Conservation (phyloP, 1,140 invertebrate species). For the Drosophila repleta region DNA sequence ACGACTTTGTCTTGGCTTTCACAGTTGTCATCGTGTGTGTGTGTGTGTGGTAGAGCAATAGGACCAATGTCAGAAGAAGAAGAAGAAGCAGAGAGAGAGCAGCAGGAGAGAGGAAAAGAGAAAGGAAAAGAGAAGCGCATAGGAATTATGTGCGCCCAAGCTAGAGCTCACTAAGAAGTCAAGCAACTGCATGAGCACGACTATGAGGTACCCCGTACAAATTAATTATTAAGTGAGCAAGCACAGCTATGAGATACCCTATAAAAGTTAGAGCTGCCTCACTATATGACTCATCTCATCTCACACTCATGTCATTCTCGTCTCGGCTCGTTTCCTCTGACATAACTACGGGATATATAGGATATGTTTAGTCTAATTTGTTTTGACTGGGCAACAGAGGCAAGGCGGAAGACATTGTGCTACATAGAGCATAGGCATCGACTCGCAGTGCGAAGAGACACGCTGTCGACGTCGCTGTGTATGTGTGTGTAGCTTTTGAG, state of each 20-base stretch:
- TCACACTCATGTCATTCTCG: too few species aligned
- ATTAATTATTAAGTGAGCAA: too few species aligned
- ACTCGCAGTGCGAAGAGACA: neutral
- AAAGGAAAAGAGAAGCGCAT: too few species aligned
- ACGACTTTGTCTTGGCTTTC: conserved; percentile 22
- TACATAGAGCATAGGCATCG: neutral
- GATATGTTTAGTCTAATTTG: too few species aligned
- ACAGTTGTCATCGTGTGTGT: neutral
- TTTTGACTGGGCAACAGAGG: too few species aligned
- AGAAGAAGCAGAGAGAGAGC: too few species aligned
- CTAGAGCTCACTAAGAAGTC: conserved; percentile 17
- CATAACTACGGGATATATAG: too few species aligned
- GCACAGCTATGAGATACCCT: too few species aligned
- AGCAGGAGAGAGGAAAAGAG: too few species aligned
- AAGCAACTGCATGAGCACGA: neutral
- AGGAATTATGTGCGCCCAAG: conserved; percentile 71
- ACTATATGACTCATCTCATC: too few species aligned
- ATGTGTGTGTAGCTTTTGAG: conserved; percentile 14
- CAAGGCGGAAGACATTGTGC: neutral
- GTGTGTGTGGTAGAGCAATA: conserved; percentile 41
- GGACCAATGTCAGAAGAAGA: conserved; percentile 34
- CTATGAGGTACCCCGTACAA: neutral
- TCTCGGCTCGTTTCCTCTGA: too few species aligned
- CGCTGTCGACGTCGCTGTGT: neutral
- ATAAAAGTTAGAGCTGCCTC: too few species aligned